These are phyloP conservation scores for Cynopterus sphinx DNA, from an alignment of 2,797 vertebrate genomes.

Conservation along the genomic window DNA sequence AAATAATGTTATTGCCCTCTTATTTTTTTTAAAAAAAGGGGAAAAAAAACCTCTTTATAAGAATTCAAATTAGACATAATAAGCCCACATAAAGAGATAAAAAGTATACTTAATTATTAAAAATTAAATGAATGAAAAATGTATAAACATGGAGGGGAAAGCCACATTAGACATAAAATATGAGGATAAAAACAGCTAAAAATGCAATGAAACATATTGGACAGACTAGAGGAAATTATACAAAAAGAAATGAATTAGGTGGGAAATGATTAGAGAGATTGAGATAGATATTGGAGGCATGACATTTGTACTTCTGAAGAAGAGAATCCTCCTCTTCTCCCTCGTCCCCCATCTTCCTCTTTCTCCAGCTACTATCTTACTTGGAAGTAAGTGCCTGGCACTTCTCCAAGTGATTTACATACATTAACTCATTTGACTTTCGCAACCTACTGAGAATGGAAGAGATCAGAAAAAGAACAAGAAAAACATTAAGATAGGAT, in stretches of 20 bases:
- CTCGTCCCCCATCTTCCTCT: background rate
- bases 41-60: background rate
- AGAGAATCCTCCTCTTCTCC: background rate
- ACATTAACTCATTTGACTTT: slow-evolving; percentile 1
- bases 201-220: background rate
- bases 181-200: background rate
- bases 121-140: background rate
- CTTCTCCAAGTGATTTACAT: background rate
- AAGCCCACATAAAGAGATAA: background rate
- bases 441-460: background rate
- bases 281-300: background rate
- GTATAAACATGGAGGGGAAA: background rate
- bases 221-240: background rate
- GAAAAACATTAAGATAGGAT: background rate
- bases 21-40: background rate
- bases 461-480: background rate
- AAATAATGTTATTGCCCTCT: background rate
- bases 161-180: background rate
- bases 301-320: background rate
- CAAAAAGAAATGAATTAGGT: background rate
- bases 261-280: background rate
- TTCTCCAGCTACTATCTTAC: background rate
- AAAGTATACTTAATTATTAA: background rate
- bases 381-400: background rate
- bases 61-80: slow-evolving; percentile 22